Evolutionary conservation across 2,113 vertebrate genomes (phyloP).

Genomic region (Pollachius pollachius): DNA sequence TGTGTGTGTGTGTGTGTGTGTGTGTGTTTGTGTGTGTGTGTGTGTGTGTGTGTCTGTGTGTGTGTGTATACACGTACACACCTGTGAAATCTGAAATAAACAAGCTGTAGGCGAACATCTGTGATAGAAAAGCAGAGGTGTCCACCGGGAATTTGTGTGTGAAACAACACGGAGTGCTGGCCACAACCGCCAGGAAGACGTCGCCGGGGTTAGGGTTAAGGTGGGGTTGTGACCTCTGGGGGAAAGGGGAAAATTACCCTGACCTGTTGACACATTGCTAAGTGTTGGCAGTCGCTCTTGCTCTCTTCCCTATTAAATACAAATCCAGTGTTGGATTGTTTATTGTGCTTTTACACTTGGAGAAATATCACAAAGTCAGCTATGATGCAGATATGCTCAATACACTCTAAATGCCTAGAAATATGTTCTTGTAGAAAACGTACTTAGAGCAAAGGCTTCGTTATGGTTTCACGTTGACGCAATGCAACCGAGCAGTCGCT

Average conservation of each 20-base stretch:
- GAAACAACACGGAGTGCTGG: slow-evolving; percentile 52
- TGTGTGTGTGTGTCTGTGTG: slow-evolving; percentile 33
- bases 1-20: no score
- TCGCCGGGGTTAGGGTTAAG: slow-evolving; percentile 21
- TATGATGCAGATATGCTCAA: no score
- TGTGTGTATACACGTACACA: neutral
- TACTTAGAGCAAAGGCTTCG: no score
- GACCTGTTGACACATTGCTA: slow-evolving; percentile 39
- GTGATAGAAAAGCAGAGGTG: slow-evolving; percentile 35
- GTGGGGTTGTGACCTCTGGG: neutral
- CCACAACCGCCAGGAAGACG: slow-evolving; percentile 42
- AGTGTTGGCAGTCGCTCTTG: slow-evolving; percentile 35
- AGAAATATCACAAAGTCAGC: no score
- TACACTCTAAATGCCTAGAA: no score
- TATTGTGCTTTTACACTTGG: slow-evolving; percentile 16
- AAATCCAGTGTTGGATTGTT: slow-evolving; percentile 29
- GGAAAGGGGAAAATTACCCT: slow-evolving; percentile 23
- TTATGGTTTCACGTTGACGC: no score
- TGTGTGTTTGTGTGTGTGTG: slow-evolving; percentile 22
- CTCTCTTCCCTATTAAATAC: slow-evolving; percentile 42
- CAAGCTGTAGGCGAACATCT: slow-evolving; percentile 55
- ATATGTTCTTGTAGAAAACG: no score
- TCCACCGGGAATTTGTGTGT: neutral
- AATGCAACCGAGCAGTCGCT: no score
- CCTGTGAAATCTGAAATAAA: slow-evolving; percentile 62